Base-by-base conservation (phyloP, 1,140 invertebrate species). In the Drosophila nannoptera region DNA sequence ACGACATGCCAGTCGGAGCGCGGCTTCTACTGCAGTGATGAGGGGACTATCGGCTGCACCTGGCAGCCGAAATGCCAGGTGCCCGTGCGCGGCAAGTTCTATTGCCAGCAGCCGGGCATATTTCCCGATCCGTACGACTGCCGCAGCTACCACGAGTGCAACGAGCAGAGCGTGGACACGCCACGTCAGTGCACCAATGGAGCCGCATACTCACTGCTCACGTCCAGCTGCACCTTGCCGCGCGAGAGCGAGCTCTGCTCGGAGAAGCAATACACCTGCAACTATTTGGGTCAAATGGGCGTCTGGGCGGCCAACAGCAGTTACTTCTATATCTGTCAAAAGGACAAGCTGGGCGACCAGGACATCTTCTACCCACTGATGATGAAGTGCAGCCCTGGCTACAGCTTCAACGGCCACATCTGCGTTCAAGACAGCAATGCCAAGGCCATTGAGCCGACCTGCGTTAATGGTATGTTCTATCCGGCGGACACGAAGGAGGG, bases 51-150 rank as follows among this genome's bases (percentile, higher is more conserved):
- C 5, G 81, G 82, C 4, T 89, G 87, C 63, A 78, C 78, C 8
- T 86, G 70, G 58, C 71, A 81, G 36, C 40, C 75, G 2, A 16
- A 68, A 32, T 87, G 86, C 12, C 49, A 7, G 6, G 74, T 87
- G 9, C 69, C 77, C 1, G 71, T 73, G 36, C 64, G 81, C 12
- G 86, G 81, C 5, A 78, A 77, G 14, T 88, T 88, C 52, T 67
- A 66, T 45, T 88, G 87, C 52, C 87, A 88, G 36, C 73, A 68
- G 14, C 40, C 45, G 0, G 89, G 89, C 8, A 48, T 77, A 0
- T 90, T 82, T 46, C 90, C 90, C 1, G 88, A 90, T 80, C 87
- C 90, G 6, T 88, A 89, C 36, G 75, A 89, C 29, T 90, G 90
- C 35, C 78, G 81, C 40, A 75, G 67, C 32, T 90, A 89, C 48